Evolutionary conservation across 2,888 invertebrate genomes (phyloP).

Genomic region (Euproctis similis): DNA sequence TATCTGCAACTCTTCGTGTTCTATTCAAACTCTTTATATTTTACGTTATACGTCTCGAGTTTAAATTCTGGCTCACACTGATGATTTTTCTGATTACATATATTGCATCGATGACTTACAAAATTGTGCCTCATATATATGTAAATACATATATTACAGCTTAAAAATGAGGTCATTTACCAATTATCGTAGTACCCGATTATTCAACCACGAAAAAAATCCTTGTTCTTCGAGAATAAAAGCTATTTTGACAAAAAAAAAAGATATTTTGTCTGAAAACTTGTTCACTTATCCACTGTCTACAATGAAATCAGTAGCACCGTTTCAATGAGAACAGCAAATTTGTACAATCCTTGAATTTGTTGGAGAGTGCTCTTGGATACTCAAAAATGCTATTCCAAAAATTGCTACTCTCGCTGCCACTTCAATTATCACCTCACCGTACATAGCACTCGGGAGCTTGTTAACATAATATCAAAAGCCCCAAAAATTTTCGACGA

Average conservation of each 20-base stretch:
- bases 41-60: too few relatives aligned
- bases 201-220: not conserved
- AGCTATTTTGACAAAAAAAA: not conserved
- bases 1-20: too few relatives aligned
- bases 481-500: too few relatives aligned
- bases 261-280: not conserved
- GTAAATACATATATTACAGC: not conserved
- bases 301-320: not conserved
- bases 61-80: too few relatives aligned
- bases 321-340: conserved; percentile 2
- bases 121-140: too few relatives aligned
- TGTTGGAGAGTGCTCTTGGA: conserved; percentile 2
- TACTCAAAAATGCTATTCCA: conserved; percentile 6
- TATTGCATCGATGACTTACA: too few relatives aligned
- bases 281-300: not conserved
- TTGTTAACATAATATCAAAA: too few relatives aligned
- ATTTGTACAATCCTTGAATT: conserved; percentile 10
- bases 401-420: conserved; percentile 2
- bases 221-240: not conserved
- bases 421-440: too few relatives aligned
- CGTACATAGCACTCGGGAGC: too few relatives aligned
- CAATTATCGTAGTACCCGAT: not conserved
- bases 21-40: too few relatives aligned
- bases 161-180: not conserved
- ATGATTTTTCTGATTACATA: too few relatives aligned